These are phyloP conservation scores for Anoplolepis gracilipes DNA, from an alignment of 1,140 invertebrate species.

Conservation along the genomic window DNA sequence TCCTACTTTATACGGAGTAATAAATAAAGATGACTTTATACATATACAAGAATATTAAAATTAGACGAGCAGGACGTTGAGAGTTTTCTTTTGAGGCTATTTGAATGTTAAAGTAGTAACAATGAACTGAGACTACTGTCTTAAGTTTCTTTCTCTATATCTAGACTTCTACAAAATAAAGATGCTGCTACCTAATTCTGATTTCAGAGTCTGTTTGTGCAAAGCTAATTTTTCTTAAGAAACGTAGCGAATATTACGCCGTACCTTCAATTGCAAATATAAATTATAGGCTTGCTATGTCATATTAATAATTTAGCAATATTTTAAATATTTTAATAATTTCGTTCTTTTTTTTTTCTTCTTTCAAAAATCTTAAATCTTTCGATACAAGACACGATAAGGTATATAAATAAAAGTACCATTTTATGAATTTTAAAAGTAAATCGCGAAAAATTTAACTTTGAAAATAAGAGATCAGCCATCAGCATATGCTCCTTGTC, in stretches of 20 bases:
- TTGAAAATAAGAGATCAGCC: slow-evolving; percentile 14
- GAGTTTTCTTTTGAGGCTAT: slow-evolving; percentile 50
- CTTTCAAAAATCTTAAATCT: background rate
- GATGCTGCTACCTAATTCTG: slow-evolving; percentile 37
- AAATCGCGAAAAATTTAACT: slow-evolving; percentile 36
- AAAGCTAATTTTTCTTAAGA: slow-evolving; percentile 12
- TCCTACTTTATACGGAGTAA: background rate
- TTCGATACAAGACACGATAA: background rate
- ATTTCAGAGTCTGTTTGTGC: slow-evolving; percentile 43
- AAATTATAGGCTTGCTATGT: background rate
- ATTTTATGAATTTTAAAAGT: slow-evolving; percentile 21
- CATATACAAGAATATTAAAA: slow-evolving; percentile 56
- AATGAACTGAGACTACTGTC: slow-evolving; percentile 46
- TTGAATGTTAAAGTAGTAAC: slow-evolving; percentile 59
- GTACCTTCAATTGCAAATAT: slow-evolving; percentile 4
- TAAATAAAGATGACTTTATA: slow-evolving; percentile 12
- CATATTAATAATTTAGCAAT: background rate
- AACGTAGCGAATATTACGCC: background rate
- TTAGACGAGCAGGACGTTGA: slow-evolving; percentile 21
- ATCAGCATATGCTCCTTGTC: background rate
- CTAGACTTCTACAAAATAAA: slow-evolving; percentile 25
- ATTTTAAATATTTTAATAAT: slow-evolving; percentile 1
- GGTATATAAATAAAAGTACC: background rate
- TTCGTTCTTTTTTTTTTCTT: background rate
- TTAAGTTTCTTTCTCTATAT: slow-evolving; percentile 13